Base-by-base conservation (phyloP, 2,888 invertebrate genomes). In the Patella ulyssiponensis region DNA sequence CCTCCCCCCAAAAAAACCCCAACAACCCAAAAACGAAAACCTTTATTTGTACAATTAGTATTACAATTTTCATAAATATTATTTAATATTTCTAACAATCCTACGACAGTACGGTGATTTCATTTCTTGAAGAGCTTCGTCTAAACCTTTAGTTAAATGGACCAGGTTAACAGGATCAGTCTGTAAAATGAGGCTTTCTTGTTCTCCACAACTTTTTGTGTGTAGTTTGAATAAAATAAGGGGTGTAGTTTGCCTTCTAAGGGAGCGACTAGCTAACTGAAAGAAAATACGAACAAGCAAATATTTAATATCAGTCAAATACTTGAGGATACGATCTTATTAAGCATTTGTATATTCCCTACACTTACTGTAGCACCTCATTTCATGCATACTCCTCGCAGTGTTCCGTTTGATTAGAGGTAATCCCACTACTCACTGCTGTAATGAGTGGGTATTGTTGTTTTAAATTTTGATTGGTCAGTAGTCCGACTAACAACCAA, bases 111-210 rank as follows among this genome's bases (percentile, higher is more conserved):
- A 92, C 78, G 93, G 92, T 71, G 94, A 94, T 83, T 93, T 94
- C 2, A 94, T 93, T 89, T 95, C 94, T 71, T 92, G 90, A 71
- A 95, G 89, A 12, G 95, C 95, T 79, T 93, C 93, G 85, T 95
- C 95, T 73, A 95, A 89, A 9, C 93, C 93, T 88, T 93, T 93
- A 23, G 94, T 94, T 82, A 95, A 92, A 85, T 95, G 94, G 17
- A 93, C 82, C 73, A 95, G 91, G 88, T 94, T 94, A 71, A 93
- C 93, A 3, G 94, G 93, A 90, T 95, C 94, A 3, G 94, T 94
- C 85, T 92, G 91, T 64, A 92, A 83, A 11, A 90, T 80, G 44
- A 87, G 82, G 58, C 86, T 84, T 44, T 88, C 80, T 51, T 77
- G 83, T 58, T 82, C 75, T 11, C 84, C 87, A 14, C 83, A 79